phyloP scores from a whole-genome alignment of 2,113 vertebrate genomes.

The Trogon surrucura region DNA sequence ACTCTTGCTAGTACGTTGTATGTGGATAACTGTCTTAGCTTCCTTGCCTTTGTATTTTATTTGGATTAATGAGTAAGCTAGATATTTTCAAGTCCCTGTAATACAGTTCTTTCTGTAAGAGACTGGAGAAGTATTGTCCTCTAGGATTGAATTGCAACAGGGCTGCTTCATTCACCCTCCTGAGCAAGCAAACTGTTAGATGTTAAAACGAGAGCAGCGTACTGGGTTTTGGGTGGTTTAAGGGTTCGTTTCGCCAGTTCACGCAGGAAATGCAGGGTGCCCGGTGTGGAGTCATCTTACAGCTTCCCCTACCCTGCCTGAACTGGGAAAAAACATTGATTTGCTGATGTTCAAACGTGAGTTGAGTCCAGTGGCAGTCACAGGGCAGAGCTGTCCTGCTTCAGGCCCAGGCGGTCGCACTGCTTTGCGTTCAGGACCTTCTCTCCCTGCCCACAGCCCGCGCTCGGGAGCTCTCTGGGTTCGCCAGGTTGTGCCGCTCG shows the following conservation, averaged over 20 bases:
- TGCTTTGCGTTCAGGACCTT: rapidly evolving
- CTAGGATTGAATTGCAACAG: not conserved
- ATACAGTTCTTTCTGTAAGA: not conserved
- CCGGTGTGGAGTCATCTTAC: not conserved
- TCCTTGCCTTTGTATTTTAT: constrained; percentile 17
- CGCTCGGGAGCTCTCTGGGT: rapidly evolving
- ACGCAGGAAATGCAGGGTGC: no score
- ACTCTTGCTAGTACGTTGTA: not conserved
- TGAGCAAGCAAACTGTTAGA: not conserved
- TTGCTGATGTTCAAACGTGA: not conserved
- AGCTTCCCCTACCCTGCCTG: not conserved
- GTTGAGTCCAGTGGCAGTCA: not conserved
- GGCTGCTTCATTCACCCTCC: not conserved
- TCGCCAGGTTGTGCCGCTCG: not conserved
- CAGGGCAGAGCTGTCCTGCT: not conserved
- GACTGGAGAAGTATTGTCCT: not conserved
- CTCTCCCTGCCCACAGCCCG: not conserved
- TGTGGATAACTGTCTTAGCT: not conserved
- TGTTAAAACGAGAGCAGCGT: not conserved
- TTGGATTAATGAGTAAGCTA: constrained; percentile 21
- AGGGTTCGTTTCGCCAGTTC: not conserved
- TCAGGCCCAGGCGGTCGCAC: not conserved
- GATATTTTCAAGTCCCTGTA: not conserved
- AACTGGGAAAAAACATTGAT: not conserved
- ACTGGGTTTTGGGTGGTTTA: not conserved